These are phyloP conservation scores for Hassar affinis DNA, from an alignment of 2,113 vertebrate genomes.

Conservation along the genomic window DNA sequence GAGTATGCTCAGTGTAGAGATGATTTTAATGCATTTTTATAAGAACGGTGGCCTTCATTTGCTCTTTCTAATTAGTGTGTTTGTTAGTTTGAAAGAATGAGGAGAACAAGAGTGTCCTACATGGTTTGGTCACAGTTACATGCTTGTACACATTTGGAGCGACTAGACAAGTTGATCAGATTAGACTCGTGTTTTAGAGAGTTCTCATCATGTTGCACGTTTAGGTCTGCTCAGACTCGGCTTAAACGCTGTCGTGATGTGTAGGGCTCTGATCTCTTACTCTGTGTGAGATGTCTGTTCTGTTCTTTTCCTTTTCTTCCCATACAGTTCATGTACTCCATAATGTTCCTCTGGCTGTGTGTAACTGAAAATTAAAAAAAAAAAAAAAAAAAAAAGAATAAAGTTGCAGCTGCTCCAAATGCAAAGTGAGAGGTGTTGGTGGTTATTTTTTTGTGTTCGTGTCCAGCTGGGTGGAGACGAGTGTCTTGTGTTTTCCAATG, in stretches of 20 bases:
- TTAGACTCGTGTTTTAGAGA: conserved; percentile 18
- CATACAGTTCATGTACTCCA: conserved; percentile 42
- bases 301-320: conserved; percentile 5
- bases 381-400: conserved; percentile 14
- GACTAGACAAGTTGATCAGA: conserved; percentile 23
- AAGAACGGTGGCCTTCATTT: conserved; percentile 43
- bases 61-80: conserved; percentile 36
- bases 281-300: conserved; percentile 29
- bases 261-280: conserved; percentile 24
- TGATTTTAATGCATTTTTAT: conserved; percentile 46
- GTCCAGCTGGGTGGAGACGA: neutral
- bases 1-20: conserved; percentile 32
- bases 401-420: conserved; percentile 44
- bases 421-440: conserved; percentile 5
- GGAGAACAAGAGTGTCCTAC: conserved; percentile 1
- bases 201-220: conserved; percentile 36
- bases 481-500: conserved; percentile 27
- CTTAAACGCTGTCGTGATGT: conserved; percentile 30
- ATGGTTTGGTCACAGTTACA: conserved; percentile 13
- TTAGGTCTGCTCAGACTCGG: conserved; percentile 22
- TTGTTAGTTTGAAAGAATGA: conserved; percentile 36
- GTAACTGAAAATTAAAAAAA: conserved; percentile 20
- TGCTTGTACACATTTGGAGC: neutral
- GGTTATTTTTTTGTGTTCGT: neutral
- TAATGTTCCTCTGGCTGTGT: conserved; percentile 45